These are phyloP conservation scores for Automeris io DNA, from an alignment of 2,888 invertebrate species.

Conservation along the genomic window DNA sequence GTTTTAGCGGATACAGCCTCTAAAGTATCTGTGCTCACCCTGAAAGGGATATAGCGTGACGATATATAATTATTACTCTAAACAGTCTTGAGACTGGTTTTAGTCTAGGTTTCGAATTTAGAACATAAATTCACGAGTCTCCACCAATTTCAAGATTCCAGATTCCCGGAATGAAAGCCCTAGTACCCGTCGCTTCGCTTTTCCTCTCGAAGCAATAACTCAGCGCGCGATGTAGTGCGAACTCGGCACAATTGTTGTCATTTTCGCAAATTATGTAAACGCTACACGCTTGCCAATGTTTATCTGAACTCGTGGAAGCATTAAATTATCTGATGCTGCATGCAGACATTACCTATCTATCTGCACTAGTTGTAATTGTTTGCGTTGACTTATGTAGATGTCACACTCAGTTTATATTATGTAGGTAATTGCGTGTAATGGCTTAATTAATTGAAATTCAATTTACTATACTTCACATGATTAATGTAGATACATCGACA, in stretches of 20 bases:
- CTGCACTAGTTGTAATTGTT: constrained; percentile 6
- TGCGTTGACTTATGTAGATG: background rate
- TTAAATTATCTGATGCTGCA: constrained; percentile 53
- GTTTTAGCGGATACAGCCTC: too few relatives aligned
- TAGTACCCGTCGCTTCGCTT: constrained; percentile 17
- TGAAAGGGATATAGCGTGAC: too few relatives aligned
- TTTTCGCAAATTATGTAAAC: constrained; percentile 69
- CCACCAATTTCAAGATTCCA: too few relatives aligned
- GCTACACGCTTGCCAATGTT: constrained; percentile 64
- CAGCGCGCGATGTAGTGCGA: constrained; percentile 64
- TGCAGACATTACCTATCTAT: constrained; percentile 39
- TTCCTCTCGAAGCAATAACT: constrained; percentile 47
- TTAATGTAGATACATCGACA: too few relatives aligned
- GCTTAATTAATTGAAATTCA: too few relatives aligned
- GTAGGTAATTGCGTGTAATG: background rate
- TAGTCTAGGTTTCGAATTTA: too few relatives aligned
- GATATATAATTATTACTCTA: too few relatives aligned
- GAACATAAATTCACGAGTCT: too few relatives aligned
- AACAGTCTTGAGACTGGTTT: too few relatives aligned
- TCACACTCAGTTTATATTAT: background rate
- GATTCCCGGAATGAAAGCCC: background rate
- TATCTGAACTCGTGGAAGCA: constrained; percentile 62
- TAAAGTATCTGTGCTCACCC: too few relatives aligned
- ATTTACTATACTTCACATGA: too few relatives aligned
- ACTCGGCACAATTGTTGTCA: constrained; percentile 67